These are phyloP conservation scores for Euglossa dilemma DNA, from an alignment of 1,140 invertebrate species.

Conservation along the genomic window DNA sequence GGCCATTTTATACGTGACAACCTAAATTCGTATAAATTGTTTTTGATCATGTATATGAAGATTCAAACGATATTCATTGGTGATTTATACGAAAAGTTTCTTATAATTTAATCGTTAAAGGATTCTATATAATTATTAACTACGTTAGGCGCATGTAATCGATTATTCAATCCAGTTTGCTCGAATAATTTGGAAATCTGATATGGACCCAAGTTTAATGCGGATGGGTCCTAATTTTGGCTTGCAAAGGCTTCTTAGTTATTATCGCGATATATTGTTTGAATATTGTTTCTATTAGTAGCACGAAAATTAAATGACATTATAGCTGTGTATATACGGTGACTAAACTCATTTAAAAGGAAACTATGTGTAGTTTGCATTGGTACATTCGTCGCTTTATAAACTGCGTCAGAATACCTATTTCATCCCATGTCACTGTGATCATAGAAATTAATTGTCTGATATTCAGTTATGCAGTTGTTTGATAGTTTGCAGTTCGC, in stretches of 20 bases:
- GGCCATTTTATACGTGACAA: too few relatives aligned
- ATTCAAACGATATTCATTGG: too few relatives aligned
- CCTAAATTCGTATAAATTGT: too few relatives aligned
- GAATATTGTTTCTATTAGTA: neutral
- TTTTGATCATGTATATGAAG: too few relatives aligned
- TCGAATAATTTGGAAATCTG: too few relatives aligned
- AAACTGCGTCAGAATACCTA: neutral
- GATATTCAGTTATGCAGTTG: constrained; percentile 10
- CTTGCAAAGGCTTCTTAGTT: neutral
- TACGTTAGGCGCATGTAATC: too few relatives aligned
- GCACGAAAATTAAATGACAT: neutral
- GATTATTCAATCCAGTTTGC: too few relatives aligned
- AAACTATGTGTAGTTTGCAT: neutral
- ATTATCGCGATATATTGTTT: neutral
- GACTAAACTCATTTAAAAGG: neutral
- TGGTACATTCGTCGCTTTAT: neutral
- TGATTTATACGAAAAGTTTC: too few relatives aligned
- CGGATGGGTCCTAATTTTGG: neutral
- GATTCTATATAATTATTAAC: too few relatives aligned
- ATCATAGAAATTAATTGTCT: constrained; percentile 1
- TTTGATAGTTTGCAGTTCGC: neutral
- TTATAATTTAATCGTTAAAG: too few relatives aligned
- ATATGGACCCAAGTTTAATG: too few relatives aligned
- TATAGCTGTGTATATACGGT: neutral
- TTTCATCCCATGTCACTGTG: constrained; percentile 15